Evolutionary conservation across 1,140 invertebrate species (phyloP), one percentile per base, ranked within the genome.

Genomic region (Drosophila suzukii): DNA sequence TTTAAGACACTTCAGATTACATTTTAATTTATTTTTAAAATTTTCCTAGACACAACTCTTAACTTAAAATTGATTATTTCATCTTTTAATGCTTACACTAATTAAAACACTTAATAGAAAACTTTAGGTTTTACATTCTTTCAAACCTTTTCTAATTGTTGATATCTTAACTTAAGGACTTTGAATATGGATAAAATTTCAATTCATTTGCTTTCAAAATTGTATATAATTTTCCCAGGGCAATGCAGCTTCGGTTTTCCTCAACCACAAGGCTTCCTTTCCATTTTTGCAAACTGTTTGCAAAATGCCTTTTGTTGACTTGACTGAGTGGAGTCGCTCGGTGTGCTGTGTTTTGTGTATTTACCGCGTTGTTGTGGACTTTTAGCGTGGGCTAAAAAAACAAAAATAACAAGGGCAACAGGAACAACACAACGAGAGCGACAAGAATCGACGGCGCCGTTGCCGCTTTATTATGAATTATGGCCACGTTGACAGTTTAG

Each of bases 401-500:
- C 32, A 20, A 39, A 27, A 50, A 51, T 47, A 50, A 50, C 13
- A 51, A 51, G 30, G 30, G 49, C 53, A 47, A 49, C 32, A 59
- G 32, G 32, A 47, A 38, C 66, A 30, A 38, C 62, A 51, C 20
- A 70, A 58, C 36, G 57, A 58, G 63, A 55, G 57, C 49, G 63
- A 78, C 24, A 70, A 76, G 79, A 83, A 88, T 73, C 62, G 59
- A 68, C 76, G 83, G 79, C 78, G 82, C 78, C 83, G 77, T 66
- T 70, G 75, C 56, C 65, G 75, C 63, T 88, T 88, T 88, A 89
- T 81, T 89, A 89, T 89, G 81, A 89, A 89, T 89, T 90, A 89
- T 89, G 84, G 75, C 73, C 84, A 89, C 85, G 84, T 89, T 89
- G 84, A 89, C 84, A 89, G 84, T 89, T 89, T 84, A 73, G 77